These are phyloP conservation scores for Crepidodera aurea DNA, from an alignment of 2,888 invertebrate genomes.

Conservation along the genomic window DNA sequence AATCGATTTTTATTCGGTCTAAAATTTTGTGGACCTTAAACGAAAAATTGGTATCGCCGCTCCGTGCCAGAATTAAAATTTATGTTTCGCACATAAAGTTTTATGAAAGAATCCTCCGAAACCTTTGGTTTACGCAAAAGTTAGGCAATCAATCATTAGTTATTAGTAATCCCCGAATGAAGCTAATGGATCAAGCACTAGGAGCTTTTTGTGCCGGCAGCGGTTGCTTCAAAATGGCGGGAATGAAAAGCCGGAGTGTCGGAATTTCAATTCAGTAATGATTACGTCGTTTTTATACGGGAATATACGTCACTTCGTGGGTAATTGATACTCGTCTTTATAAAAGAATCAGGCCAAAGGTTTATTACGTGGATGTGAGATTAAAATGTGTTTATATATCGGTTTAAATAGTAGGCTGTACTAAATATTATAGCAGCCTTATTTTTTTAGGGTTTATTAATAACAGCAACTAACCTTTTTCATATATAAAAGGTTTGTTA, in stretches of 20 bases:
- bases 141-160: constrained; percentile 48
- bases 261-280: constrained; percentile 35
- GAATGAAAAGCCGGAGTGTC: constrained; percentile 35
- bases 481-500: too few species aligned
- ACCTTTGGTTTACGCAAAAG: constrained; percentile 42
- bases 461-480: too few species aligned
- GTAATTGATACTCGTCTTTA: constrained; percentile 25
- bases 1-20: too few species aligned
- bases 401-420: too few species aligned
- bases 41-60: not conserved
- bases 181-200: constrained; percentile 49
- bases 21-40: too few species aligned
- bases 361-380: constrained; percentile 19
- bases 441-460: too few species aligned
- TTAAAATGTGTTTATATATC: not conserved
- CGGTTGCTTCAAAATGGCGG: constrained; percentile 34
- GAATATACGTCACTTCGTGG: constrained; percentile 16
- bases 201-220: constrained; percentile 41
- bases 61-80: constrained; percentile 21
- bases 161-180: constrained; percentile 49
- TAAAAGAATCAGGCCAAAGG: constrained; percentile 32
- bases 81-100: constrained; percentile 25
- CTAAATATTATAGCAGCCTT: too few species aligned
- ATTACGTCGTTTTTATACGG: constrained; percentile 24
- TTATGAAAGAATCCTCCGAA: constrained; percentile 40